Base-by-base conservation (phyloP, 2,797 vertebrate genomes). In the Diplodus puntazzo region DNA sequence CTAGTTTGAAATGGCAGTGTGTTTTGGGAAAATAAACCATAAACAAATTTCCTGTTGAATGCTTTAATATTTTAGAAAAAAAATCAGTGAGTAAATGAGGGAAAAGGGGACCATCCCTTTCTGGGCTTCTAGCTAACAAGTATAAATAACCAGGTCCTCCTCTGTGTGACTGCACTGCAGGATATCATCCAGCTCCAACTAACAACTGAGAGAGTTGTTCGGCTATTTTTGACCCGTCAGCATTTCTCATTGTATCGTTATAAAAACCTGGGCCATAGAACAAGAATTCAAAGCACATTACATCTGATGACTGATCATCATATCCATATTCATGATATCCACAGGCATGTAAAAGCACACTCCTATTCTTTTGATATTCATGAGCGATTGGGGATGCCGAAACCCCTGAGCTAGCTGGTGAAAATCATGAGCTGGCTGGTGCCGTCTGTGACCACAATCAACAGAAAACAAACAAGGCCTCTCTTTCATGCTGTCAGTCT, bases 191-290 rank as follows among this genome's bases (percentile, higher is more conserved):
- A 87, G 75, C 80, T 80, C 73, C 73, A 73, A 77, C 63, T 45
- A 83, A 88, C 65, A 67, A 82, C 14, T 1, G 48, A 69, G 53
- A 81, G 77, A 79, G 73, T 75, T 83, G 77, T 66, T 72, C 10
- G 69, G 78, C 70, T 82, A 73, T 87, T 81, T 88, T 80, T 77
- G 79, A 83, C 65, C 12, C 75, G 78, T 91, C 84, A 89, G 91
- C 82, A 62, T 74, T 86, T 88, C 52, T 73, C 64, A 73, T 68
- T 63, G 53, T 66, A 84, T 78, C 23, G 0, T 69, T 84, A 76
- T 57, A 68, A 87, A 82, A 83, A 66, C 71, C 52, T 5, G 23
- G 43, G 57, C 73, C 34, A 59, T 79, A 71, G 80, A 87, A 82
- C 57, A 73, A 73, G 74, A 55, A 79, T 76, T 50, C 42, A 13